Percentiles rank a stretch among this genome's conserved stretches.
These are phyloP conservation scores for Tetragonula carbonaria DNA, from an alignment of 2,888 invertebrate species.

Conservation along the genomic window DNA sequence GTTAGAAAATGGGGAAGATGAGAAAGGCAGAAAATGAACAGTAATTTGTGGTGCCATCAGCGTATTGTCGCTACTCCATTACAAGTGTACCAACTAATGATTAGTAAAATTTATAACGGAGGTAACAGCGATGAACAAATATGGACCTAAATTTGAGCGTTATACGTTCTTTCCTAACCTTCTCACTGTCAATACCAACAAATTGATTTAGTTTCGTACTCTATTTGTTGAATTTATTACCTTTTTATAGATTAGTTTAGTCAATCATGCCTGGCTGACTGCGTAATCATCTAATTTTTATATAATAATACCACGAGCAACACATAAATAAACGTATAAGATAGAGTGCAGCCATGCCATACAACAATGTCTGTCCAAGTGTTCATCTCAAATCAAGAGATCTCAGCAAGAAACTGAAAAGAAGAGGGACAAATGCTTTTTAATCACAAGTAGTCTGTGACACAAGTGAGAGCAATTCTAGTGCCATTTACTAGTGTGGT, in stretches of 20 bases:
- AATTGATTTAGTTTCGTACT: conserved; percentile 81
- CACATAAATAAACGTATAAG: conserved; percentile 59
- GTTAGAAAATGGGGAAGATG: conserved; percentile 52
- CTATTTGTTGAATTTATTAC: conserved; percentile 83
- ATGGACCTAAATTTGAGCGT: conserved; percentile 82
- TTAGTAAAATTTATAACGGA: conserved; percentile 68
- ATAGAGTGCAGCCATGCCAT: conserved; percentile 69
- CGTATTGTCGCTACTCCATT: conserved; percentile 67
- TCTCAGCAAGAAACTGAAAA: conserved; percentile 68
- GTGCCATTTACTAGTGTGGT: conserved; percentile 86
- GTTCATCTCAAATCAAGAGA: conserved; percentile 73
- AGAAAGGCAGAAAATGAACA: conserved; percentile 66
- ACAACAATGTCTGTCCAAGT: conserved; percentile 74
- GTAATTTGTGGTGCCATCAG: conserved; percentile 73
- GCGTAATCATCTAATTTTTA: conserved; percentile 80
- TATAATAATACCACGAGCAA: conserved; percentile 70
- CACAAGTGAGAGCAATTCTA: conserved; percentile 84
- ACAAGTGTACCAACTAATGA: conserved; percentile 75
- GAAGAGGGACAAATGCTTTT: conserved; percentile 77
- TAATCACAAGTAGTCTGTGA: conserved; percentile 80
- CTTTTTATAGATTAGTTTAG: conserved; percentile 82
- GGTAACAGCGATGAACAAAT: conserved; percentile 74
- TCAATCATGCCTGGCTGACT: conserved; percentile 77
- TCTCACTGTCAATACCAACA: conserved; percentile 80
- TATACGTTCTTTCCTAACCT: conserved; percentile 79